phyloP scores from a whole-genome alignment of 2,888 invertebrate genomes.

The Pycnomerus fuliginosus region DNA sequence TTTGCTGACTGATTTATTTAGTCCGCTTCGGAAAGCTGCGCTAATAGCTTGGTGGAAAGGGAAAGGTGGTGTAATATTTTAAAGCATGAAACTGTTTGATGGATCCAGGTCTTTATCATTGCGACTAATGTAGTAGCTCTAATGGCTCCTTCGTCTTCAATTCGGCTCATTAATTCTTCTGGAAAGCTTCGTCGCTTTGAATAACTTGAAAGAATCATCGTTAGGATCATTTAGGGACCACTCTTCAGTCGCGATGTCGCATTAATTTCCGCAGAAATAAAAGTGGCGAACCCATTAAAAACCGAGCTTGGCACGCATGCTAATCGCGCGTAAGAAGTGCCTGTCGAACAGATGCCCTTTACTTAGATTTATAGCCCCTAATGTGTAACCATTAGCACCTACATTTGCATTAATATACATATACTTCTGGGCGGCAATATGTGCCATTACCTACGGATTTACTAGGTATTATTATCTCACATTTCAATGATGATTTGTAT shows the following conservation, averaged over 20 bases:
- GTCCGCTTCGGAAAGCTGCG: no score
- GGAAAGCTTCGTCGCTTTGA: conserved; percentile 33
- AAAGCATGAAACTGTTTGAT: conserved; percentile 12
- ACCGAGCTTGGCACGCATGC: neutral
- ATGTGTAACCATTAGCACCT: conserved; percentile 26
- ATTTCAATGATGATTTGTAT: no score
- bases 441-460: neutral
- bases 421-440: conserved; percentile 8
- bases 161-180: conserved; percentile 33
- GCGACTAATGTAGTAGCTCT: conserved; percentile 18
- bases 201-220: conserved; percentile 23
- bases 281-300: neutral
- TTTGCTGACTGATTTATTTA: no score
- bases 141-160: conserved; percentile 23
- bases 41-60: conserved; percentile 7
- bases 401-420: conserved; percentile 25
- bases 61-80: conserved; percentile 14
- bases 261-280: conserved; percentile 7
- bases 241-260: conserved; percentile 8
- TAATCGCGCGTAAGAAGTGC: conserved; percentile 2
- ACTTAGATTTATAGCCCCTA: conserved; percentile 25
- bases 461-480: conserved; percentile 7
- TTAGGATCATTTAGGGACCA: conserved; percentile 8
- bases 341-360: conserved; percentile 10
- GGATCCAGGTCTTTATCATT: conserved; percentile 12